Base-by-base conservation (phyloP, 2,113 vertebrate species). In the Clarias batrachus region DNA sequence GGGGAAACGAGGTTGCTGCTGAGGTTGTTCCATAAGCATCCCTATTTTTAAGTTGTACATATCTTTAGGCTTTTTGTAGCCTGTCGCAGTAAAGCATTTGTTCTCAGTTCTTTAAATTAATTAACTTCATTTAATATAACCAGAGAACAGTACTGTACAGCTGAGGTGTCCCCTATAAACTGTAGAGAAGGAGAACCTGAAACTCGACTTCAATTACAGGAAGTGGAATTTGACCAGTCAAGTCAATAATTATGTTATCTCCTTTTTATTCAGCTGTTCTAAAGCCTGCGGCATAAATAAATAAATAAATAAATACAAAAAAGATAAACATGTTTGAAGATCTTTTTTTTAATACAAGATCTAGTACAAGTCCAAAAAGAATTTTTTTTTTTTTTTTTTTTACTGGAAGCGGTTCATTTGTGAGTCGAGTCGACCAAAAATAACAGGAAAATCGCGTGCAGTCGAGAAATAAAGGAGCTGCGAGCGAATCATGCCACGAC, bases 171-270 rank as follows among this genome's bases (percentile, higher is more conserved):
- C 33, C 68, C 33, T 71, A 21, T 17, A 21, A 12, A 8, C 14
- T 30, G 66, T 33, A 16, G 27, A 6, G 16, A 33, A 3, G 66
- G 27, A 14, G 27, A 4, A 76, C 6, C 25, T 9, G 13, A 52
- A 77, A 56, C 37, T 76, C 14, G 12, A 48, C 41, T 27, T 56
- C 12, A 54, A 57, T 78, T 56, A 27, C 76, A 78, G 76, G 54
- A 78, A 78, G 76, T 56, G n/a, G 76, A 78, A 78, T 78, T 57
- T 57, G 76, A 30, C 52, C 52, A 56, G 52, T 30, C 76, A 57
- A 78, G 52, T 17, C 74, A n/a, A 56, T 77, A n/a, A 54, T 77
- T 77, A 77, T 57, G 30, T 78, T 10, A 57, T 57, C n/a, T 57
- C 14, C 27, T 4, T 78, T 57, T 78, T 19, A 57, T 78, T 78